A percentile compares a stretch with the other conserved stretches of the same genome.
Evolutionary conservation across 2,113 vertebrate genomes (phyloP).

Genomic region (Pseudonaja textilis): DNA sequence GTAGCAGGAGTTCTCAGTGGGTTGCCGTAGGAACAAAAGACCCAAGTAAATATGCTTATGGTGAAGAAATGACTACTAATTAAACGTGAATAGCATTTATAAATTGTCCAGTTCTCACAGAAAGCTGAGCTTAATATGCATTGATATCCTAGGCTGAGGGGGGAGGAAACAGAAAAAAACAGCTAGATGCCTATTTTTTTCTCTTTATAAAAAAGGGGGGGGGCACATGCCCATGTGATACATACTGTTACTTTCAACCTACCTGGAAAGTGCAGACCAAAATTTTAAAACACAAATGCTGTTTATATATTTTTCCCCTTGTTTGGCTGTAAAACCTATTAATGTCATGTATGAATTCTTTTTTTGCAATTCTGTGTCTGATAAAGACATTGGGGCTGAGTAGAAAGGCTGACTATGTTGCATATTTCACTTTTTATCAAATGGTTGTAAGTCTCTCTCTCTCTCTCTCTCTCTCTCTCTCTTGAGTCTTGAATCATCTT

Average conservation of each 20-base stretch:
- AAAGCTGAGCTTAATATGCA: slow-evolving; percentile 51
- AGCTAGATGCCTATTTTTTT: background rate
- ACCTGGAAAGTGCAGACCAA: slow-evolving; percentile 29
- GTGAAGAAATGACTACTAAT: slow-evolving; percentile 86
- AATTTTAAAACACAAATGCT: slow-evolving; percentile 52
- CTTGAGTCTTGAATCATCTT: no score
- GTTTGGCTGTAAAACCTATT: slow-evolving; percentile 52
- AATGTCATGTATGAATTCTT: slow-evolving; percentile 35
- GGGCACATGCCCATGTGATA: background rate
- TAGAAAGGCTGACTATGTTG: slow-evolving; percentile 13
- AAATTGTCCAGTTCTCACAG: slow-evolving; percentile 68
- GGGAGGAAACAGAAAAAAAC: slow-evolving; percentile 31
- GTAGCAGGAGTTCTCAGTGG: slow-evolving; percentile 73
- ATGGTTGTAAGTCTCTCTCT: no score
- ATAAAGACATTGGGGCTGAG: slow-evolving; percentile 40
- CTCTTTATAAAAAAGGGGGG: background rate
- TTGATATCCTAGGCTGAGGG: slow-evolving; percentile 48
- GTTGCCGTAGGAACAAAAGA: slow-evolving; percentile 90
- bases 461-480: no score
- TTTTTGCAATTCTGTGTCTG: slow-evolving; percentile 48
- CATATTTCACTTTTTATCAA: no score
- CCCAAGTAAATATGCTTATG: slow-evolving; percentile 86
- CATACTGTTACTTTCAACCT: slow-evolving; percentile 22
- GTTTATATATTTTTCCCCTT: slow-evolving; percentile 37
- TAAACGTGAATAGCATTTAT: slow-evolving; percentile 78